A percentile compares a stretch with the other conserved stretches of the same genome.
Evolutionary conservation across 2,797 vertebrate genomes (phyloP).

Genomic region (Mergus octosetaceus): DNA sequence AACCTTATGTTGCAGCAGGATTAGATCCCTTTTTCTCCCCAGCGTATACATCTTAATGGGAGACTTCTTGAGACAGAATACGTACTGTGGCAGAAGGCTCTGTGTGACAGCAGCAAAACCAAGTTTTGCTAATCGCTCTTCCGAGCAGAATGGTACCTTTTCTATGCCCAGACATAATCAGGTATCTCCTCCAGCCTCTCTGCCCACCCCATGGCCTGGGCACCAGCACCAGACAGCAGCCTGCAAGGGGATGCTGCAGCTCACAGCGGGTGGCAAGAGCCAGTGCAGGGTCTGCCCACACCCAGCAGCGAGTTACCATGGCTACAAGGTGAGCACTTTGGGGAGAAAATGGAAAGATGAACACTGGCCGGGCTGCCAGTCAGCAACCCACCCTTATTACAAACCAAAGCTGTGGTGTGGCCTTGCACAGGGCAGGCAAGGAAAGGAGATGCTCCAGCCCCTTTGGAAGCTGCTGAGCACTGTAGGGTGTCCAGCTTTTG

Average conservation of each 20-base stretch:
- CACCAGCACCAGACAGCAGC: conserved; percentile 41
- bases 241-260: not conserved
- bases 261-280: conserved; percentile 6
- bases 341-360: conserved; percentile 46
- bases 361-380: conserved; percentile 59
- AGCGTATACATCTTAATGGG: fast-evolving
- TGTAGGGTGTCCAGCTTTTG: not conserved
- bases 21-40: not conserved
- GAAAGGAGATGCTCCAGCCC: not conserved
- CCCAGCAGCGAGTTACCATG: conserved; percentile 68
- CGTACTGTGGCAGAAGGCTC: not conserved
- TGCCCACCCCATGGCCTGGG: conserved; percentile 38
- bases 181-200: not conserved
- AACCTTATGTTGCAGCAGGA: not conserved
- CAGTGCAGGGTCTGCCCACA: conserved; percentile 5
- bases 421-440: not conserved
- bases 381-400: conserved; percentile 32
- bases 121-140: not conserved
- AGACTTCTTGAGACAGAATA: not conserved
- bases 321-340: conserved; percentile 72
- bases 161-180: not conserved
- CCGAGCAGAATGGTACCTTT: not conserved
- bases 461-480: not conserved
- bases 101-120: not conserved
- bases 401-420: not conserved